Base-by-base conservation (phyloP, 2,888 invertebrate genomes). In the Netelia inedita region DNA sequence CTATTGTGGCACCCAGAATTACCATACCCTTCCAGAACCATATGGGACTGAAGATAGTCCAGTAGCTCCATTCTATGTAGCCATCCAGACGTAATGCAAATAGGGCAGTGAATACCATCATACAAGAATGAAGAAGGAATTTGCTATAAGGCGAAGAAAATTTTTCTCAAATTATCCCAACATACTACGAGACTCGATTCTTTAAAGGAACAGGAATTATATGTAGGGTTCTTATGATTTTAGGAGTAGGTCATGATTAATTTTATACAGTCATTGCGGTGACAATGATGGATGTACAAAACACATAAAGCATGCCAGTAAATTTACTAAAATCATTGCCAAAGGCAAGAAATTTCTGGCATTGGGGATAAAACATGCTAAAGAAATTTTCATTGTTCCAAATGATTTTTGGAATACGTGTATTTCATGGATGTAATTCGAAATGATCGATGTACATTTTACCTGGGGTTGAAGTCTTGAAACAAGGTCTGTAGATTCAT, bases 21-120 rank as follows among this genome's bases (percentile, higher is more conserved):
- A 98, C 99, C 92, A 98, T 95, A 86, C 96, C 95, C 93, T 99
- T 99, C 98, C 99, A 99, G 89, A 98, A 96, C 99, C 99, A 99
- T 92, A 99, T 96, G 72, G 99, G 99, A 21, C 97, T 96, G 94
- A 99, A 99, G 61, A 99, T 97, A 8, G 97, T 96, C 98, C 99
- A 99, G 94, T 97, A 99, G 68, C 98, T 98, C 98, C 98, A 98
- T 92, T 97, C 96, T 92, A 98, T 96, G 84, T 96, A 96, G 86
- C 97, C 96, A 94, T 99, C 99, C 89, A 98, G 95, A 91, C 98
- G 96, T 90, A 99, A 95, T 14, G 99, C 97, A 94, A 99, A 96
- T 88, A 99, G 95, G 85, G 97, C 96, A 83, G 98, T 98, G 94
- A 99, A 99, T 89, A 98, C 95, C 93, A 99, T 96, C 89, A 99